phyloP scores from a whole-genome alignment of 2,113 vertebrate genomes.

The Cyphomyrus discorhynchus region DNA sequence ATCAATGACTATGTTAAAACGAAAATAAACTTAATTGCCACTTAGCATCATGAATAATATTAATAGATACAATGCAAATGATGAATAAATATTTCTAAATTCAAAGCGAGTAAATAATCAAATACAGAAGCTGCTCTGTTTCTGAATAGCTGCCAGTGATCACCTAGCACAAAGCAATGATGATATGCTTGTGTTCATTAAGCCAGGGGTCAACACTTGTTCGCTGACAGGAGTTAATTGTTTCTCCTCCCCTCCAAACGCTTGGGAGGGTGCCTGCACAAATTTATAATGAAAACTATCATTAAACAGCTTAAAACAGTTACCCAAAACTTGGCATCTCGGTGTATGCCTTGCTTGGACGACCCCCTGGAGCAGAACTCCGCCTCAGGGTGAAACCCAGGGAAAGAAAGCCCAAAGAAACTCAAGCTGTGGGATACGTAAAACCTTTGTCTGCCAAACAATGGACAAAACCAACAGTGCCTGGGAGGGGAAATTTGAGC shows the following conservation, averaged over 20 bases:
- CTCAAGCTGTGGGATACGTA: constrained; percentile 69
- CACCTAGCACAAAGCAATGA: neutral
- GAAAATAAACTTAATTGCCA: neutral
- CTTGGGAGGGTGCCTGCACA: constrained; percentile 39
- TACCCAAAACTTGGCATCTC: constrained; percentile 41
- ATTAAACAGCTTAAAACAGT: constrained; percentile 31
- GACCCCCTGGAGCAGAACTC: constrained; percentile 64
- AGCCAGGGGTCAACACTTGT: constrained; percentile 34
- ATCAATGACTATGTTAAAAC: neutral
- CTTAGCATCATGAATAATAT: neutral
- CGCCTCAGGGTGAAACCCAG: constrained; percentile 56
- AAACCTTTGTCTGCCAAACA: constrained; percentile 73
- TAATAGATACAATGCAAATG: neutral
- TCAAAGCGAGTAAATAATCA: neutral
- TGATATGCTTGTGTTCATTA: constrained; percentile 4
- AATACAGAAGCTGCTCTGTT: neutral
- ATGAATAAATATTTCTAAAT: neutral
- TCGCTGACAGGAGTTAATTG: constrained; percentile 43
- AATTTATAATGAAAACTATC: constrained; percentile 39
- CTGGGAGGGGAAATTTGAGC: constrained; percentile 85
- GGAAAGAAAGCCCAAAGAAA: constrained; percentile 74
- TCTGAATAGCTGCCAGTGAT: neutral
- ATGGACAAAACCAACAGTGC: constrained; percentile 72
- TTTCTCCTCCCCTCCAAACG: constrained; percentile 33
- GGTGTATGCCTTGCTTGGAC: constrained; percentile 36